Conservation (phyloP, 2,888 invertebrate species). For the Drosophila macrospina region DNA sequence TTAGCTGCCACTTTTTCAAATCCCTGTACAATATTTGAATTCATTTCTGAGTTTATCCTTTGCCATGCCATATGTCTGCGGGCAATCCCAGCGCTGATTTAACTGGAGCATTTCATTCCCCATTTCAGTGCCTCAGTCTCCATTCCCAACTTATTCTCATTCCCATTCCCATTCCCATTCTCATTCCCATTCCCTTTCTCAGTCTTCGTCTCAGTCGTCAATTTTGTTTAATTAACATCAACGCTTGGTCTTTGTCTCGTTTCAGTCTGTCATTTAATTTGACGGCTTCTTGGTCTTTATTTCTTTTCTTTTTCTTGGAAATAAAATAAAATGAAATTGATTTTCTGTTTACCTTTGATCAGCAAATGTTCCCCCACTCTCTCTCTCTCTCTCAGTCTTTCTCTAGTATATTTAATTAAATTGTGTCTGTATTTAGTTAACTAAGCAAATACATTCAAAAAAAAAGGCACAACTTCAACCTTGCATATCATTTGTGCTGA, state of each 20-base stretch:
- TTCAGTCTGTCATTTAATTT: slow-evolving; percentile 42
- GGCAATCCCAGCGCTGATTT: slow-evolving; percentile 23
- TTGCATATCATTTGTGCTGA: slow-evolving; percentile 65
- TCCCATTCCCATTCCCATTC: not conserved
- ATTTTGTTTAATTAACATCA: slow-evolving; percentile 66
- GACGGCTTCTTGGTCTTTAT: slow-evolving; percentile 26
- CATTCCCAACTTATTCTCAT: not conserved
- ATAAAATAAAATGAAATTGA: slow-evolving; percentile 57
- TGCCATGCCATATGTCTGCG: slow-evolving; percentile 25
- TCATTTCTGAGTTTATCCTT: slow-evolving; percentile 57
- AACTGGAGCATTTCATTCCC: slow-evolving; percentile 5
- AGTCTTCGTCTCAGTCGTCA: slow-evolving; percentile 18
- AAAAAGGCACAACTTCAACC: slow-evolving; percentile 37
- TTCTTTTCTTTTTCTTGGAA: slow-evolving; percentile 24
- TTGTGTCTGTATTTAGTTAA: slow-evolving; percentile 30
- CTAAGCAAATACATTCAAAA: slow-evolving; percentile 28
- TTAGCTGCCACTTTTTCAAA: slow-evolving; percentile 26
- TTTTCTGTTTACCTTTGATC: slow-evolving; percentile 68
- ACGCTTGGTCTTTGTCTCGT: slow-evolving; percentile 25
- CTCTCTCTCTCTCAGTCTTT: not conserved
- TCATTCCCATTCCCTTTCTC: not conserved
- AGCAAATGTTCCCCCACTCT: slow-evolving; percentile 34
- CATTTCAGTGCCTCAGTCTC: not conserved
- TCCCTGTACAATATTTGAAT: slow-evolving; percentile 69
- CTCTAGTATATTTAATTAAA: slow-evolving; percentile 47